Percentiles rank a stretch among this genome's conserved stretches.
Evolutionary conservation across 1,140 invertebrate genomes (phyloP).

Genomic region (Pseudoatta argentina): DNA sequence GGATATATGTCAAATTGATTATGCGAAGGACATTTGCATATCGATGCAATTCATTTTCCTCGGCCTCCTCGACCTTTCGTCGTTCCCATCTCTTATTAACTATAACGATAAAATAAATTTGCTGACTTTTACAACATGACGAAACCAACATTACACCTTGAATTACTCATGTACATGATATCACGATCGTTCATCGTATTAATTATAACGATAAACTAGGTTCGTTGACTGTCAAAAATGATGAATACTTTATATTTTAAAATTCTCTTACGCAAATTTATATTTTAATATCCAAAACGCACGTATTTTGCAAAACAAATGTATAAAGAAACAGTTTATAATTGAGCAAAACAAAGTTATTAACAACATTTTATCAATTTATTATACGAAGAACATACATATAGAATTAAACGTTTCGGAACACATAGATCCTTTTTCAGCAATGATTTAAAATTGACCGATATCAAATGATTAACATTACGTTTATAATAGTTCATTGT

Average conservation of each 20-base stretch:
- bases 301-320: no score
- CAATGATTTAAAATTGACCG: no score
- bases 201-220: conserved; percentile 45
- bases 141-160: conserved; percentile 38
- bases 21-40: conserved; percentile 46
- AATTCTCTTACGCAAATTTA: not conserved
- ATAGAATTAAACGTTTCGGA: no score
- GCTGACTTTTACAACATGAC: conserved; percentile 44
- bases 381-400: no score
- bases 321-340: no score
- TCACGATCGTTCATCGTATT: conserved; percentile 32
- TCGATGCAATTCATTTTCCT: conserved; percentile 56
- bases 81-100: conserved; percentile 16
- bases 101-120: conserved; percentile 51
- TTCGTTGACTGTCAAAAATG: conserved; percentile 29
- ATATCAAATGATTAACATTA: no score
- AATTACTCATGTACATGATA: not conserved
- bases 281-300: not conserved
- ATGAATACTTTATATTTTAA: not conserved
- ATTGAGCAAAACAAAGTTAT: no score
- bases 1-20: conserved; percentile 39
- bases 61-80: not conserved
- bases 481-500: no score
- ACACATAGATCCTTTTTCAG: no score
- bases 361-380: no score